Conservation (phyloP, 2,797 vertebrate genomes). For the Macropodus opercularis region DNA sequence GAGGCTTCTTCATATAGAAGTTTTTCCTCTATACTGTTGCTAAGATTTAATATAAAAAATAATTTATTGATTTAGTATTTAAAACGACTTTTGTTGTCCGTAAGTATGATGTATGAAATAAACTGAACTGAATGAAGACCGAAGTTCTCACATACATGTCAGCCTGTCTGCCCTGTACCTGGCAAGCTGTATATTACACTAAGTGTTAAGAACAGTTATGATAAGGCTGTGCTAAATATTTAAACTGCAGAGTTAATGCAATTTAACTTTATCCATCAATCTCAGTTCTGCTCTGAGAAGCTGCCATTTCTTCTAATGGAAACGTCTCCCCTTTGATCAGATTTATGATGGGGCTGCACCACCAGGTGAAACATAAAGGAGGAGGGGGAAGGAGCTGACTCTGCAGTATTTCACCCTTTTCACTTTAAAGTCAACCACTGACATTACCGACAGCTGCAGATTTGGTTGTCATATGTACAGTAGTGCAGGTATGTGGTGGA, state of each 20-base stretch:
- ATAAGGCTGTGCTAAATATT: constrained; percentile 93
- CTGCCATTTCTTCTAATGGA: constrained; percentile 80
- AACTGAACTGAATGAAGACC: too few species aligned
- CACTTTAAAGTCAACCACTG: not conserved
- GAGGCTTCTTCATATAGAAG: too few species aligned
- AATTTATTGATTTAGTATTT: too few species aligned
- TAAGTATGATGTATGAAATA: too few species aligned
- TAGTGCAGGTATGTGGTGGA: too few species aligned
- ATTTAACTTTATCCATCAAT: constrained; percentile 92
- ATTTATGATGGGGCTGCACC: constrained; percentile 82
- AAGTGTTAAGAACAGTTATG: constrained; percentile 92
- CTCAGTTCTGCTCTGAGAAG: constrained; percentile 75
- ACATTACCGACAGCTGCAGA: not conserved
- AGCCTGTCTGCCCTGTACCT: constrained; percentile 18
- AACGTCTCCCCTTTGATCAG: constrained; percentile 83
- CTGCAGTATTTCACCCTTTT: constrained; percentile 15
- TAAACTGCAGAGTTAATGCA: constrained; percentile 88
- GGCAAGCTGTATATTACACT: constrained; percentile 82
- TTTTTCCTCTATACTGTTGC: too few species aligned
- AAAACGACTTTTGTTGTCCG: too few species aligned
- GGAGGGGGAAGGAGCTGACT: constrained; percentile 6
- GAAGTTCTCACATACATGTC: constrained; percentile 3
- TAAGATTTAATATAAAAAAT: too few species aligned
- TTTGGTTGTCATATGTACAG: not conserved
- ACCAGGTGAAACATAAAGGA: constrained; percentile 16